Evolutionary conservation across 2,888 invertebrate genomes (phyloP), one percentile per base, ranked within the genome.

Genomic region (Tetranychus truncatus): DNA sequence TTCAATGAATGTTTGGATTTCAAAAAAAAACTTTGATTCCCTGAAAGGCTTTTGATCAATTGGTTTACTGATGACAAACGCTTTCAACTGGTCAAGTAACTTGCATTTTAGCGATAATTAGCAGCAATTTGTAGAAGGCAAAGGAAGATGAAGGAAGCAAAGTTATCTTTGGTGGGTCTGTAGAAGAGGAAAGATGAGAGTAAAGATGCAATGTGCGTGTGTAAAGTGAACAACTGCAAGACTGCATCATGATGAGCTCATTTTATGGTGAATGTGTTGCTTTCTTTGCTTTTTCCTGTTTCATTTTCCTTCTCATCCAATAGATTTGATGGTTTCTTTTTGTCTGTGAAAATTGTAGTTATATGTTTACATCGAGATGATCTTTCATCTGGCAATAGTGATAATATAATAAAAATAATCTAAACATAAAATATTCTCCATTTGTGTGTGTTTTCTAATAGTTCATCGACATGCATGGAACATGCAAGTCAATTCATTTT

Each of bases 401-500:
- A 55, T 55, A 55, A 55, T 55, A 55, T 15, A 55, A 55, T 34
- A 55, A 9, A 55, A 55, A 55, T 15, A 55, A 55, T 55, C 9
- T 55, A 15, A 55, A 15, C 55, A 55, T 2, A 55, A 15, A 15
- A 15, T 55, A 7, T 55, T 55, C 55, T 15, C 15, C 7, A 55
- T 15, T 5, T 9, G 9, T 55, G 15, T 55, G 15, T 55, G 9
- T 9, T 55, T 24, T 15, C 9, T 55, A 55, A 55, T 55, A 55
- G 55, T 55, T 15, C 55, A 55, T 55, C 55, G 55, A 55, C 55
- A 55, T 55, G 55, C 55, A 55, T 34, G 34, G 34, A 34, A 9
- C 55, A 55, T 55, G 55, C 55, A 55, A 55, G 55, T 55, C 55
- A 55, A 55, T 55, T 55, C 55, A 55, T 55, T 55, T 55, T 55